Percentiles rank a stretch among this genome's conserved stretches.
Evolutionary conservation across 92 coral and sea anemone genomes (phyloP).

Genomic region (Desmophyllum pertusum): DNA sequence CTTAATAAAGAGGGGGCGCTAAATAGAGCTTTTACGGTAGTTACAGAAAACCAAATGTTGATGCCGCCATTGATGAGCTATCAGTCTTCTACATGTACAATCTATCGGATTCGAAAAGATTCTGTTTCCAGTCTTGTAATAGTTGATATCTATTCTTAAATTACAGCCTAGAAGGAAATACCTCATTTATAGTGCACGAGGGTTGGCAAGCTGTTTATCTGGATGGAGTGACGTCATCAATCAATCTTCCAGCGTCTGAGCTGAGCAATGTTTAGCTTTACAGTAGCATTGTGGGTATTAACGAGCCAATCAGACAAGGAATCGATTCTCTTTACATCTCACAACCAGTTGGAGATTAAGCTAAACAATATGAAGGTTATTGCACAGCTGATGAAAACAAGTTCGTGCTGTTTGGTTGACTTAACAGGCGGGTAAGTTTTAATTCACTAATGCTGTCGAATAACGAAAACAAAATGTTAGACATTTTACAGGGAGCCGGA

Average conservation of each 20-base stretch:
- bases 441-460: neutral
- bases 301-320: neutral
- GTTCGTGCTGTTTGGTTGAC: neutral
- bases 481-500: too few relatives aligned
- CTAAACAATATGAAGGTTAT: neutral
- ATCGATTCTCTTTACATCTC: neutral
- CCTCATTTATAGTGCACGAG: neutral
- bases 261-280: neutral
- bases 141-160: neutral
- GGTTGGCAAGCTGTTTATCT: constrained; percentile 10
- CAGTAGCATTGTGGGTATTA: constrained; percentile 23
- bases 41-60: too few relatives aligned
- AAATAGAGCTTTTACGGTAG: too few relatives aligned
- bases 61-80: too few relatives aligned
- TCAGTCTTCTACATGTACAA: too few relatives aligned
- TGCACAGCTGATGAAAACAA: neutral
- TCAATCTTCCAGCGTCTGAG: neutral
- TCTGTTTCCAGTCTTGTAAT: neutral
- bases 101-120: too few relatives aligned
- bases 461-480: too few relatives aligned
- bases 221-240: constrained; percentile 13
- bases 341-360: constrained; percentile 4
- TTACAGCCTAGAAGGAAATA: constrained; percentile 9
- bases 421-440: neutral
- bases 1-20: too few relatives aligned